These are phyloP conservation scores for Drosophila flavopinicola DNA, from an alignment of 2,888 invertebrate genomes.

Conservation along the genomic window DNA sequence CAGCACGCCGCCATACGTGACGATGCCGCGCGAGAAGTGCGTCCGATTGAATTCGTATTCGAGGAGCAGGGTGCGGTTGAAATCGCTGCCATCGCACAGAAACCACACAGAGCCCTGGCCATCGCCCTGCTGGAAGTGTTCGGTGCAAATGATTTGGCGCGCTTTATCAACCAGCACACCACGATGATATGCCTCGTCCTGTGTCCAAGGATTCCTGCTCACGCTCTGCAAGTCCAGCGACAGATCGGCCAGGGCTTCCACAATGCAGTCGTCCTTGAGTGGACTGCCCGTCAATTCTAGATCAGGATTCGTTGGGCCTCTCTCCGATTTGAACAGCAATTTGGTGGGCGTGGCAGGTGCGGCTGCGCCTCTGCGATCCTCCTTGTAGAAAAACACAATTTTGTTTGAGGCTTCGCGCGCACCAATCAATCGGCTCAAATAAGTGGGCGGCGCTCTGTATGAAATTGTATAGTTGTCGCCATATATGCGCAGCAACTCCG, in stretches of 20 bases:
- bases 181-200: constrained; percentile 80
- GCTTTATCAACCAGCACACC: constrained; percentile 72
- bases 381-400: constrained; percentile 72
- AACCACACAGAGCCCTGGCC: constrained; percentile 85
- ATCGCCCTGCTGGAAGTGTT: constrained; percentile 66
- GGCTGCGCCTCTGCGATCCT: constrained; percentile 49
- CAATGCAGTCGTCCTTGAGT: constrained; percentile 82
- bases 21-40: constrained; percentile 76
- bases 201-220: constrained; percentile 74
- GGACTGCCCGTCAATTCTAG: constrained; percentile 83
- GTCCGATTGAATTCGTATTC: constrained; percentile 73
- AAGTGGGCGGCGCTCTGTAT: constrained; percentile 69
- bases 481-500: constrained; percentile 70
- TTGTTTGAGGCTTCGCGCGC: constrained; percentile 58
- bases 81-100: constrained; percentile 87
- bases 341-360: constrained; percentile 45
- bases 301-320: constrained; percentile 24
- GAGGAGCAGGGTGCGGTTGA: constrained; percentile 83
- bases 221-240: constrained; percentile 70
- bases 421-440: constrained; percentile 69
- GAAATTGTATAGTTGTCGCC: constrained; percentile 69
- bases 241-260: constrained; percentile 78
- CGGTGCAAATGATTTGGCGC: constrained; percentile 71
- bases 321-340: constrained; percentile 21
- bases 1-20: constrained; percentile 74